A percentile compares a stretch with the other conserved stretches of the same genome.
phyloP scores from a whole-genome alignment of 2,797 vertebrate genomes.

The Oryzias dopingdopingensis region DNA sequence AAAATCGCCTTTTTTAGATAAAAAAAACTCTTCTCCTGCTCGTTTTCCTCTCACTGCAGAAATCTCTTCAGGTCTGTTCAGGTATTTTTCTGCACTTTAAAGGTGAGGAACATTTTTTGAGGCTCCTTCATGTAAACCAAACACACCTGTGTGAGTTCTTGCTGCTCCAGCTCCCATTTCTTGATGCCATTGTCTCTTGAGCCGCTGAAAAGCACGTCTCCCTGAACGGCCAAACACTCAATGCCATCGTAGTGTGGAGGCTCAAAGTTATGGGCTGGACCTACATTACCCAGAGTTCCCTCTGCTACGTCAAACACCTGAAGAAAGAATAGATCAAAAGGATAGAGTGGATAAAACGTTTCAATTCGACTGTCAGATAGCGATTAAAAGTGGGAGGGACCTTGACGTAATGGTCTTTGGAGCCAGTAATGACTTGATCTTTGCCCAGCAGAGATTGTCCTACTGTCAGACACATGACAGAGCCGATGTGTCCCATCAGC shows the following conservation, averaged over 20 bases:
- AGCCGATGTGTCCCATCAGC: conserved; percentile 92
- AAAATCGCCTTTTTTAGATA: too few species aligned
- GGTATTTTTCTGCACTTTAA: too few species aligned
- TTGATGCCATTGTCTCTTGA: conserved; percentile 97
- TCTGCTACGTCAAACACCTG: conserved; percentile 93
- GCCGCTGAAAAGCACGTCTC: conserved; percentile 90
- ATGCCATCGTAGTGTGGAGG: conserved; percentile 98
- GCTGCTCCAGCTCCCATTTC: conserved; percentile 96
- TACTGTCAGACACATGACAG: conserved; percentile 96
- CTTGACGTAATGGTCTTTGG: conserved; percentile 98
- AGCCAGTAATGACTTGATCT: conserved; percentile 96
- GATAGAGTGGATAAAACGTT: neutral
- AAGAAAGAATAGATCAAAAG: neutral
- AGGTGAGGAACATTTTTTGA: neutral
- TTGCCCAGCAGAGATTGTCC: conserved; percentile 86
- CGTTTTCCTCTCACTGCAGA: too few species aligned
- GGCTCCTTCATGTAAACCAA: neutral
- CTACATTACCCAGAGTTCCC: conserved; percentile 84
- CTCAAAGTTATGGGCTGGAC: conserved; percentile 95
- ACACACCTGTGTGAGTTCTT: conserved; percentile 92
- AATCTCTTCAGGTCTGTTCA: too few species aligned
- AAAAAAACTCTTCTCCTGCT: too few species aligned
- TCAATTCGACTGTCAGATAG: neutral
- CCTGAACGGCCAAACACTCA: conserved; percentile 91
- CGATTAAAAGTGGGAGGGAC: conserved; percentile 56